Evolutionary conservation across 53 echinoderm and acorn worm genomes (phyloP).

Genomic region (Glandiceps talaboti): DNA sequence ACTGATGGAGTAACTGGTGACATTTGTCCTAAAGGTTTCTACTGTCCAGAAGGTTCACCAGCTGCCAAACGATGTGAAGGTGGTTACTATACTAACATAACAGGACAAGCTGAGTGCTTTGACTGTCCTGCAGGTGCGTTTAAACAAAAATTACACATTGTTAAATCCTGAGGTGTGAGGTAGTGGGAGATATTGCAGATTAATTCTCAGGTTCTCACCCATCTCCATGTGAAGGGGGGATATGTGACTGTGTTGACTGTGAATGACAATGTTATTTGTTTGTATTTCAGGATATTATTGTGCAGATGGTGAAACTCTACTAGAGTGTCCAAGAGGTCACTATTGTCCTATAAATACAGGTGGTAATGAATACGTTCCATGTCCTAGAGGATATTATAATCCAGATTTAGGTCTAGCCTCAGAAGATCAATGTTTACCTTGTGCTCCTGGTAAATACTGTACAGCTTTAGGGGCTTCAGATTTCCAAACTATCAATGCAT

Average conservation of each 20-base stretch:
- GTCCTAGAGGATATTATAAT: conserved; percentile 83
- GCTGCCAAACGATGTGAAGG: conserved; percentile 72
- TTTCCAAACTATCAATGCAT: conserved; percentile 31
- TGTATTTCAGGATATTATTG: conserved; percentile 87
- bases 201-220: too few species aligned
- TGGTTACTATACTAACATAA: conserved; percentile 87
- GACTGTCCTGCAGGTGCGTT: conserved; percentile 81
- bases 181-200: too few species aligned
- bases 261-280: too few species aligned
- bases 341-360: conserved; percentile 84
- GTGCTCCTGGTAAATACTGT: conserved; percentile 52
- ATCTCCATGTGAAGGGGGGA: too few species aligned
- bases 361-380: conserved; percentile 86
- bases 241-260: too few species aligned
- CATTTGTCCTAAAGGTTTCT: conserved; percentile 77
- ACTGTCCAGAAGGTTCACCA: conserved; percentile 82
- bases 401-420: conserved; percentile 78
- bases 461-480: conserved; percentile 32
- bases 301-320: conserved; percentile 76
- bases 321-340: conserved; percentile 78
- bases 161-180: too few species aligned
- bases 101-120: conserved; percentile 76
- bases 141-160: too few species aligned
- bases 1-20: conserved; percentile 64
- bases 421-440: conserved; percentile 72